These are phyloP conservation scores for Gandaritis pyraliata DNA, from an alignment of 2,888 invertebrate genomes.

Conservation along the genomic window DNA sequence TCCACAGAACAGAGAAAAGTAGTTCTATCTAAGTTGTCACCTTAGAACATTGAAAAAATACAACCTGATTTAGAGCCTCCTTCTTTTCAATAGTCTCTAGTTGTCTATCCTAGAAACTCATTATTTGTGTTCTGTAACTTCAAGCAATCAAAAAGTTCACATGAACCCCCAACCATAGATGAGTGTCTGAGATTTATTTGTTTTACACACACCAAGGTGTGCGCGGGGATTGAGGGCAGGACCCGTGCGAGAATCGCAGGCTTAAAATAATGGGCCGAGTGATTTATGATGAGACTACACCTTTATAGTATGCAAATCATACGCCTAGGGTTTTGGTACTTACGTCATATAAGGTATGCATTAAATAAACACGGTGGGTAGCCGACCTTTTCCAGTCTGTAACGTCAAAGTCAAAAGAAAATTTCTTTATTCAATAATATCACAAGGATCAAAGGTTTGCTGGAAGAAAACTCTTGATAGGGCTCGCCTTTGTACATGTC, in stretches of 20 bases:
- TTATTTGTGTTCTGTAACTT: conserved; percentile 19
- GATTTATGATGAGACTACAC: conserved; percentile 41
- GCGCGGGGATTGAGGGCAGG: conserved; percentile 32
- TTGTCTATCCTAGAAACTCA: background rate
- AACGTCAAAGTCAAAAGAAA: no score
- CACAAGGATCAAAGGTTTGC: no score
- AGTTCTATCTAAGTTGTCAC: no score
- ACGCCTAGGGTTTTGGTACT: conserved; percentile 4
- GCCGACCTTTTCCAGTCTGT: no score
- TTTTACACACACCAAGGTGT: conserved; percentile 38
- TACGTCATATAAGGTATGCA: no score
- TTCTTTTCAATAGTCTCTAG: background rate
- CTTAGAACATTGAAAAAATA: no score
- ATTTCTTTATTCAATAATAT: no score
- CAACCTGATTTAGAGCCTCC: no score
- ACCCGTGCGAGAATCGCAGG: conserved; percentile 25
- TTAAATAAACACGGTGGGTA: no score
- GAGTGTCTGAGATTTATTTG: conserved; percentile 40
- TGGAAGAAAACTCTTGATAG: no score
- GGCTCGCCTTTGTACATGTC: no score
- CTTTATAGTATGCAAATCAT: conserved; percentile 39
- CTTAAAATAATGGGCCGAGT: conserved; percentile 39
- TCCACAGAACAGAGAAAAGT: no score
- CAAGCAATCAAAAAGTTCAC: conserved; percentile 36
- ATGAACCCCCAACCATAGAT: conserved; percentile 35